phyloP scores from a whole-genome alignment of 2,797 vertebrate genomes.

The Lagocephalus sceleratus region DNA sequence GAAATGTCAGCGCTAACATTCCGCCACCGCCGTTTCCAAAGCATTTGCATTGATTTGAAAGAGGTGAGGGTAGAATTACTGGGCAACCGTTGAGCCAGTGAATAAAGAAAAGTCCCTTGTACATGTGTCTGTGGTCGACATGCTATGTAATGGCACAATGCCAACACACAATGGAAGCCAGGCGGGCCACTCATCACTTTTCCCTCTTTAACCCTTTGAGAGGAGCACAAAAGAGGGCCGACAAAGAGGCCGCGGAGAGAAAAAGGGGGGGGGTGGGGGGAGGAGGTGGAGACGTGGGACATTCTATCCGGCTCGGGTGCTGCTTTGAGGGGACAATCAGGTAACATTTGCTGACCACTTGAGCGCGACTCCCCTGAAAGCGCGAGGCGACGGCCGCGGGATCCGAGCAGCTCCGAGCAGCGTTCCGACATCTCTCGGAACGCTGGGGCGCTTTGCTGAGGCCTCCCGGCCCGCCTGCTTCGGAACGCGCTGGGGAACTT shows the following conservation, averaged over 20 bases:
- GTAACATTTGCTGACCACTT: constrained; percentile 35
- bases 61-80: constrained; percentile 25
- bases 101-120: constrained; percentile 56
- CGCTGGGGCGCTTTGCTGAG: too few species aligned
- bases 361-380: constrained; percentile 12
- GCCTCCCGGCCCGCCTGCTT: too few species aligned
- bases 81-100: constrained; percentile 38
- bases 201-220: constrained; percentile 71
- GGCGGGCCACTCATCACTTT: constrained; percentile 63
- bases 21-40: constrained; percentile 2
- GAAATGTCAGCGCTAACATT: constrained; percentile 17
- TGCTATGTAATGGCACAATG: constrained; percentile 63
- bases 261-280: background rate
- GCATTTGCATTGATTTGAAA: constrained; percentile 47
- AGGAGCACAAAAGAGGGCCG: constrained; percentile 58
- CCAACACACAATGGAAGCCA: constrained; percentile 61
- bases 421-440: too few species aligned
- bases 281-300: constrained; percentile 40
- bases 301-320: constrained; percentile 19
- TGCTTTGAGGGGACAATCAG: constrained; percentile 22
- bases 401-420: too few species aligned
- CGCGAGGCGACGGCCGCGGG: background rate
- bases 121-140: constrained; percentile 54
- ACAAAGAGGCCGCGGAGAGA: constrained; percentile 48
- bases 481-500: too few species aligned